Percentiles rank a stretch among this genome's conserved stretches.
Evolutionary conservation across 2,888 invertebrate species (phyloP).

Genomic region (Polia nebulosa): DNA sequence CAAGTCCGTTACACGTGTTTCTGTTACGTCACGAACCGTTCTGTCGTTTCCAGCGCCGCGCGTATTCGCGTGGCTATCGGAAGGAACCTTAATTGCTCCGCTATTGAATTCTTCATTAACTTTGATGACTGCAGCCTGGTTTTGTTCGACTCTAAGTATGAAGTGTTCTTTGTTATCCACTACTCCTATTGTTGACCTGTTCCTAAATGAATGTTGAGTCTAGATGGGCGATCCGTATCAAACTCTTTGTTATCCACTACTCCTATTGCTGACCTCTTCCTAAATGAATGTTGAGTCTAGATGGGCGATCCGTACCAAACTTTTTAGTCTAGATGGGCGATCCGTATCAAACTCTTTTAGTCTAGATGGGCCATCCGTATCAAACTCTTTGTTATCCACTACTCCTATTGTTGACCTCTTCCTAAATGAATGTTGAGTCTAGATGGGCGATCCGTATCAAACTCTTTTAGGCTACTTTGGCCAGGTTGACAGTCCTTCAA

Average conservation of each 20-base stretch:
- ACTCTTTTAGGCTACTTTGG: neutral
- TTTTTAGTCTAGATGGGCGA: neutral
- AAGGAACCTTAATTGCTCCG: constrained; percentile 15
- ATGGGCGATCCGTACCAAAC: too few species aligned
- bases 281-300: neutral
- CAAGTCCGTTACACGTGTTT: constrained; percentile 41
- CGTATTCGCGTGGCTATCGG: constrained; percentile 22
- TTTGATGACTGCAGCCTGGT: neutral
- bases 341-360: too few species aligned
- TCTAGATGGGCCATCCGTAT: too few species aligned
- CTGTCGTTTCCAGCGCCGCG: constrained; percentile 24
- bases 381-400: neutral
- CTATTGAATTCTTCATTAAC: constrained; percentile 28
- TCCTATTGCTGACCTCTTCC: neutral
- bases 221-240: too few species aligned
- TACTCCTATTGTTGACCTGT: neutral
- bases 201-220: neutral
- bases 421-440: neutral
- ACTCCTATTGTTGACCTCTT: neutral
- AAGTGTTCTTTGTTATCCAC: neutral
- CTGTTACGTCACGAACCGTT: constrained; percentile 45
- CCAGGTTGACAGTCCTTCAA: neutral
- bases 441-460: too few species aligned
- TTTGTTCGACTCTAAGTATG: neutral
- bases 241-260: neutral